These are phyloP conservation scores for Musca domestica DNA, from an alignment of 1,140 invertebrate genomes.

Conservation along the genomic window DNA sequence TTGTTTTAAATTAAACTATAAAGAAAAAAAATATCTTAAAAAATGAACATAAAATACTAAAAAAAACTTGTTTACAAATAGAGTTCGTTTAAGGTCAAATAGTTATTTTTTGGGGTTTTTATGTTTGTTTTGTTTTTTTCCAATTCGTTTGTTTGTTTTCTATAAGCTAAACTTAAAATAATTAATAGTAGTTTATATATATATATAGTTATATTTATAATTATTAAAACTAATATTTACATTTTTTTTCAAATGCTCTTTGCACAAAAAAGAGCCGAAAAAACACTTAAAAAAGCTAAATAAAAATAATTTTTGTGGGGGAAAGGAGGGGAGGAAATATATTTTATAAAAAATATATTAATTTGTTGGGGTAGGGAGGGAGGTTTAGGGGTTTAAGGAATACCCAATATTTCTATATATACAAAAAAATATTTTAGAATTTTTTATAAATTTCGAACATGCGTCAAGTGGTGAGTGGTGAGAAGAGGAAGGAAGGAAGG, in stretches of 20 bases:
- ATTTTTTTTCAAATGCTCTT: conserved; percentile 4
- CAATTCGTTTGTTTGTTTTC: neutral
- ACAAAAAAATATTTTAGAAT: neutral
- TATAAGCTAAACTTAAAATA: neutral
- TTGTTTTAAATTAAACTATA: conserved; percentile 28
- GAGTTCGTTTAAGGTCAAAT: conserved; percentile 38
- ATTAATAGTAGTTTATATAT: neutral
- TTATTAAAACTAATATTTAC: conserved; percentile 14
- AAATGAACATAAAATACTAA: conserved; percentile 34
- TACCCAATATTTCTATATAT: neutral
- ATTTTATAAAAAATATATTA: too few relatives aligned
- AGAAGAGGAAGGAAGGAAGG: neutral
- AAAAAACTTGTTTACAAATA: conserved; percentile 33
- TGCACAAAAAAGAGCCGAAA: conserved; percentile 15
- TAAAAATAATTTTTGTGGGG: too few relatives aligned
- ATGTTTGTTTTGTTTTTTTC: neutral
- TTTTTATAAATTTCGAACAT: conserved; percentile 9
- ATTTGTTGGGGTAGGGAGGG: neutral
- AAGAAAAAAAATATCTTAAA: conserved; percentile 35
- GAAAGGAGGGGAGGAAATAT: too few relatives aligned
- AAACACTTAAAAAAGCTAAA: neutral
- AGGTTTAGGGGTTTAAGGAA: neutral
- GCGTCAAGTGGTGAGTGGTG: neutral
- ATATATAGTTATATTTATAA: neutral
- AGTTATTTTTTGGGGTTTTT: conserved; percentile 1